phyloP scores from a whole-genome alignment of 2,797 vertebrate genomes.

The Muraenolepis orangiensis region DNA sequence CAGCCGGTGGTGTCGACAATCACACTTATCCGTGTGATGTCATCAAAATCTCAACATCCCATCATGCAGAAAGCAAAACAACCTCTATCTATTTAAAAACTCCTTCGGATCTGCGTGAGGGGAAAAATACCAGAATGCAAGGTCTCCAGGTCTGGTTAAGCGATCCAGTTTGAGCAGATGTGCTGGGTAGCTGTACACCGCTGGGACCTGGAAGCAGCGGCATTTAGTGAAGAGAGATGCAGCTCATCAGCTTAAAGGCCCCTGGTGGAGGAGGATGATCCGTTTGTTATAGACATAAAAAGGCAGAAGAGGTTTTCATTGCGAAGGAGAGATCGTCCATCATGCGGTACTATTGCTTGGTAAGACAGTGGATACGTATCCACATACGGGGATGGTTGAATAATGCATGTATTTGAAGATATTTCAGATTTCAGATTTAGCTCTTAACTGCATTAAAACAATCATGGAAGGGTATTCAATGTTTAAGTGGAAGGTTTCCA shows the following conservation, averaged over 20 bases:
- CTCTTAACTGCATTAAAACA: not conserved
- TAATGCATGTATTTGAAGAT: not conserved
- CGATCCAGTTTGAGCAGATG: constrained; percentile 60
- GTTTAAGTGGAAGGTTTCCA: not conserved
- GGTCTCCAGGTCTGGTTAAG: constrained; percentile 53
- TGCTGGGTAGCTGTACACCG: constrained; percentile 35
- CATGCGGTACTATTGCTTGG: constrained; percentile 28
- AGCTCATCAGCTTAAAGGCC: constrained; percentile 60
- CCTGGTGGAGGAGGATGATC: constrained; percentile 40
- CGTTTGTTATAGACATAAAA: constrained; percentile 49
- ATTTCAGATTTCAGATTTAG: no score
- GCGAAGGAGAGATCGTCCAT: constrained; percentile 34
- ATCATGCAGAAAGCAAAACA: constrained; percentile 19
- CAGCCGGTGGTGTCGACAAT: no score
- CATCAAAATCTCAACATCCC: constrained; percentile 31
- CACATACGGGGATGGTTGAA: not conserved
- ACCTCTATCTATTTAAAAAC: constrained; percentile 38
- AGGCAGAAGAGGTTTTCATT: constrained; percentile 34
- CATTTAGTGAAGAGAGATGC: constrained; percentile 60
- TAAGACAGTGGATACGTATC: constrained; percentile 26
- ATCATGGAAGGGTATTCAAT: not conserved
- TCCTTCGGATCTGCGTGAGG: constrained; percentile 37
- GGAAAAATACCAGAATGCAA: constrained; percentile 32
- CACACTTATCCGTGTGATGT: constrained; percentile 51
- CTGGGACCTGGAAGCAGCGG: constrained; percentile 28